phyloP scores from a whole-genome alignment of 2,113 vertebrate species.

The Mionectes macconnelli region DNA sequence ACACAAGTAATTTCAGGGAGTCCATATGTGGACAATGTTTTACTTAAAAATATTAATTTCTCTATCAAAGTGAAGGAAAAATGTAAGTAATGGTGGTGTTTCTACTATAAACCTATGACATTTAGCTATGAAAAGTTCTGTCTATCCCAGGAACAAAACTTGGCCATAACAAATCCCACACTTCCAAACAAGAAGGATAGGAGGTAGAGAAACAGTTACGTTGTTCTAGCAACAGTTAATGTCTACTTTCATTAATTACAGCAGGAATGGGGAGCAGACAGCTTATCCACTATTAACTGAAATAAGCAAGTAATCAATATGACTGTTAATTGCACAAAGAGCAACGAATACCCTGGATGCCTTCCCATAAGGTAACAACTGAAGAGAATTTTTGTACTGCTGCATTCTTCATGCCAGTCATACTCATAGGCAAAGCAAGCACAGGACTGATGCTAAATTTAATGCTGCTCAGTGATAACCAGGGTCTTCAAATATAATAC shows the following conservation, averaged over 20 bases:
- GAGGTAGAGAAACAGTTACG: neutral
- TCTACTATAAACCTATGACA: neutral
- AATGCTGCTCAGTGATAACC: conserved; percentile 64
- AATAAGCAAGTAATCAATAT: conserved; percentile 68
- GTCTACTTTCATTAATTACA: conserved; percentile 73
- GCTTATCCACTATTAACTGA: conserved; percentile 69
- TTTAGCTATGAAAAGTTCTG: neutral
- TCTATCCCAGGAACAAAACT: neutral
- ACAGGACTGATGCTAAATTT: conserved; percentile 56
- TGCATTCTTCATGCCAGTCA: conserved; percentile 52
- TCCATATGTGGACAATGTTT: neutral
- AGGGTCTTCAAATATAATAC: conserved; percentile 53
- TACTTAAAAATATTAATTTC: neutral
- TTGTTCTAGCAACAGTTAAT: conserved; percentile 40
- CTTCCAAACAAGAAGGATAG: neutral
- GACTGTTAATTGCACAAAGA: conserved; percentile 73
- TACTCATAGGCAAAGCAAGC: conserved; percentile 23
- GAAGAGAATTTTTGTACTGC: conserved; percentile 52
- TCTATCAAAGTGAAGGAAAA: neutral
- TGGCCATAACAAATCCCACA: neutral
- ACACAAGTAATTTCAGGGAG: neutral
- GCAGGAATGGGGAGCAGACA: conserved; percentile 57
- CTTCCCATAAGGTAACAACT: conserved; percentile 36
- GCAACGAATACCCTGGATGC: conserved; percentile 58
- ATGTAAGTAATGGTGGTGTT: neutral